phyloP scores from a whole-genome alignment of 2,888 invertebrate species.

The Bedellia somnulentella region DNA sequence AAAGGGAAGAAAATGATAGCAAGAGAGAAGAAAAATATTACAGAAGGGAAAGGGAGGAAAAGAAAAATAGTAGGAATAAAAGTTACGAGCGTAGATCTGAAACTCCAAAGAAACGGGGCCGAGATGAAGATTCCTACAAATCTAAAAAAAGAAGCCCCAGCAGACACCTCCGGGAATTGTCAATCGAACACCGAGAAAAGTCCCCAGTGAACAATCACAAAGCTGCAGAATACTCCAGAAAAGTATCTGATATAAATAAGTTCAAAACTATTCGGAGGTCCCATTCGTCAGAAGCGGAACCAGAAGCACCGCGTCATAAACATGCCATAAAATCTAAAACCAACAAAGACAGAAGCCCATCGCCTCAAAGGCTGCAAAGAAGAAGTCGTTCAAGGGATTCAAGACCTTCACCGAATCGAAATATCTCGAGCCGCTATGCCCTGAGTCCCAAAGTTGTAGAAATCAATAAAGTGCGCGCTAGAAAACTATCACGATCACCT shows the following conservation, averaged over 20 bases:
- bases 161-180: conserved; percentile 23
- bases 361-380: conserved; percentile 9
- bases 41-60: background rate
- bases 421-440: conserved; percentile 21
- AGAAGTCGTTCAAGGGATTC: conserved; percentile 16
- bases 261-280: conserved; percentile 19
- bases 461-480: conserved; percentile 12
- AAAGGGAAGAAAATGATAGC: background rate
- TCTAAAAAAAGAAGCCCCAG: conserved; percentile 17
- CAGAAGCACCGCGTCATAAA: conserved; percentile 21
- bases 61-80: background rate
- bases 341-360: conserved; percentile 12
- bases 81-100: background rate
- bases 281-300: conserved; percentile 30
- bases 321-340: conserved; percentile 18
- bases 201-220: conserved; percentile 22
- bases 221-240: conserved; percentile 19
- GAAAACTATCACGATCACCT: conserved; percentile 12
- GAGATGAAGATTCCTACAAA: conserved; percentile 4
- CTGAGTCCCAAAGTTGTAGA: conserved; percentile 19
- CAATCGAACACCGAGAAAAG: conserved; percentile 23
- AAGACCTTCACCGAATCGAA: conserved; percentile 16
- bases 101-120: too few relatives aligned
- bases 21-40: background rate
- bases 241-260: conserved; percentile 26